Base-by-base conservation (phyloP, 1,140 invertebrate species). In the Scaptomyza pallida region DNA sequence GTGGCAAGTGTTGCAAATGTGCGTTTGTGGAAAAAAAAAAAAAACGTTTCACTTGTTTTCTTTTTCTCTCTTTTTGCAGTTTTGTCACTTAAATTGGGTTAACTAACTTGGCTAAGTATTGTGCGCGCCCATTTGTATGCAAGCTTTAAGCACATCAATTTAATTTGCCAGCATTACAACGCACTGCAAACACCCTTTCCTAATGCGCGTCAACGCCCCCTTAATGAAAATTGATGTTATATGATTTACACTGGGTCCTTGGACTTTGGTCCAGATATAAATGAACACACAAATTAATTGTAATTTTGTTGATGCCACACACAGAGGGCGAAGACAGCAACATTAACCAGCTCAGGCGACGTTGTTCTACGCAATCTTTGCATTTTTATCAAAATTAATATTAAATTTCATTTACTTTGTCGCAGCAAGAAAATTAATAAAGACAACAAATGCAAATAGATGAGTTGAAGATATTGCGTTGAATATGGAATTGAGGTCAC, bases 141-240 rank as follows among this genome's bases (percentile, higher is more conserved):
- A 83, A 86, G 77, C 50, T 61, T 85, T 72, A 72, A 52, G 62
- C 75, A 72, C 79, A 85, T 83, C 33, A 72, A 85, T 63, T 65
- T 72, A 83, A 85, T 85, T n/a, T 69, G 67, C 75, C 67, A 60
- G 50, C 60, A 40, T 69, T 55, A 56, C 47, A 63, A 54, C 35
- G 50, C n/a, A 3, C 21, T 47, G 17, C 4, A 30, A 21, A 19
- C 33, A 44, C n/a, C 17, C 12, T 10, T 9, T n/a, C 4, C 4
- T 8, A 73, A 47, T 78, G 63, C n/a, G n/a, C n/a, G 35, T 54
- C 69, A 74, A 21, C 56, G 69, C 73, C 73, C 45, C 40, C 41
- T 73, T 86, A 85, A 85, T 85, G 82, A 74, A 85, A 85, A 85
- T 86, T 86, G 73, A 85, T 85, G 81, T 77, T 81, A 77, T 81